Percentiles rank a stretch among this genome's conserved stretches.
phyloP scores from a whole-genome alignment of 1,140 invertebrate genomes.

The Listronotus oregonensis region DNA sequence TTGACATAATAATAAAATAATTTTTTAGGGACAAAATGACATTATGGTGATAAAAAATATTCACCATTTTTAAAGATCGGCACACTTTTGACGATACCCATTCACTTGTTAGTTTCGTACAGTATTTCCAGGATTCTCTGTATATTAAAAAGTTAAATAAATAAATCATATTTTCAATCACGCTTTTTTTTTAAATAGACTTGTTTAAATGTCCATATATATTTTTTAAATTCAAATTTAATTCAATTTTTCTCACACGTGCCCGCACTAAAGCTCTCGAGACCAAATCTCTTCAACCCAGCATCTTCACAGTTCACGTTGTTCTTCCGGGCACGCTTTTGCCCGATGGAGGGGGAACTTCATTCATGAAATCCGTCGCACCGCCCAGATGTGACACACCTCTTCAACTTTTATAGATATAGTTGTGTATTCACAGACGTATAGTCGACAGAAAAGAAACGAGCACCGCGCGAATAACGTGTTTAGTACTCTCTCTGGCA shows the following conservation, averaged over 20 bases:
- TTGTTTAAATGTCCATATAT: no score
- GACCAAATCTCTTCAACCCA: constrained; percentile 23
- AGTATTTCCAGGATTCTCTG: no score
- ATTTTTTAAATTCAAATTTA: no score
- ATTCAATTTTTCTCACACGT: neutral
- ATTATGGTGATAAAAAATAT: no score
- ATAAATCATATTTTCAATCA: no score
- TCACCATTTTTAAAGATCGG: no score
- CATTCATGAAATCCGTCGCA: constrained; percentile 31
- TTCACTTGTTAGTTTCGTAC: no score
- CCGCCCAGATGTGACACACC: constrained; percentile 32
- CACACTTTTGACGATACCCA: no score
- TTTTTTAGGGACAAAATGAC: no score
- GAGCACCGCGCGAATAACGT: constrained; percentile 1
- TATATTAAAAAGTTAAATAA: no score
- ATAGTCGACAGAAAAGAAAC: constrained; percentile 30
- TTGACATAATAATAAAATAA: no score
- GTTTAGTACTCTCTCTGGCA: constrained; percentile 11
- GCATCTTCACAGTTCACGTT: constrained; percentile 24
- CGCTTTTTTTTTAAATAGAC: no score
- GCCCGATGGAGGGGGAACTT: constrained; percentile 14
- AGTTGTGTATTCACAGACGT: constrained; percentile 31
- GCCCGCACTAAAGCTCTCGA: constrained; percentile 5
- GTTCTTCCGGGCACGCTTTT: constrained; percentile 26
- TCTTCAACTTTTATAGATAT: constrained; percentile 33